These are phyloP conservation scores for Dinomys branickii DNA, from an alignment of 2,113 vertebrate genomes.

Conservation along the genomic window DNA sequence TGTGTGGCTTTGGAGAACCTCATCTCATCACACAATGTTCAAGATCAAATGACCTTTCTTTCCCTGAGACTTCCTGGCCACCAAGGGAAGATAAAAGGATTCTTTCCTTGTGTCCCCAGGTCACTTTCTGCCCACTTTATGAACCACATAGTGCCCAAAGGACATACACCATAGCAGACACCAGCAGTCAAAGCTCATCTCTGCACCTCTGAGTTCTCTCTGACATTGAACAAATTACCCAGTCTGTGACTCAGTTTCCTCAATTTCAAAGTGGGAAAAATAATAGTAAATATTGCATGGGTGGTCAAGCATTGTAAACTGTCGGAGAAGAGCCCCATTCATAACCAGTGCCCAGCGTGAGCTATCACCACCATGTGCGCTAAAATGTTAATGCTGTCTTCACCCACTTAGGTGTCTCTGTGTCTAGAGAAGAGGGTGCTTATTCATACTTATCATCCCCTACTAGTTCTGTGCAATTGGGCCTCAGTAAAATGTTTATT, in stretches of 20 bases:
- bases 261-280: background rate
- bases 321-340: background rate
- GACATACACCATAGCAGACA: background rate
- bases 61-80: background rate
- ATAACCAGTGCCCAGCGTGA: background rate
- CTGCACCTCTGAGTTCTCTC: background rate
- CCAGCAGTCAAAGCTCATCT: background rate
- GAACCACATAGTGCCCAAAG: background rate
- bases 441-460: constrained; percentile 29
- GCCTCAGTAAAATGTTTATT: constrained; percentile 61
- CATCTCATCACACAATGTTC: background rate
- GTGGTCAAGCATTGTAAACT: background rate
- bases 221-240: background rate
- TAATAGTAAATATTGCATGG: background rate
- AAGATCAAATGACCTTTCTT: background rate
- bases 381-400: constrained; percentile 55
- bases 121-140: background rate
- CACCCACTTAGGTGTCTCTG: constrained; percentile 16
- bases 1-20: background rate
- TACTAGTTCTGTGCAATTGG: background rate
- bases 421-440: constrained; percentile 55
- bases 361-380: constrained; percentile 18
- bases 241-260: background rate
- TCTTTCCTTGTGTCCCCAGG: background rate
- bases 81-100: background rate